Percentiles rank a stretch among this genome's conserved stretches.
Evolutionary conservation across 1,140 invertebrate species (phyloP).

Genomic region (Ips nitidus): DNA sequence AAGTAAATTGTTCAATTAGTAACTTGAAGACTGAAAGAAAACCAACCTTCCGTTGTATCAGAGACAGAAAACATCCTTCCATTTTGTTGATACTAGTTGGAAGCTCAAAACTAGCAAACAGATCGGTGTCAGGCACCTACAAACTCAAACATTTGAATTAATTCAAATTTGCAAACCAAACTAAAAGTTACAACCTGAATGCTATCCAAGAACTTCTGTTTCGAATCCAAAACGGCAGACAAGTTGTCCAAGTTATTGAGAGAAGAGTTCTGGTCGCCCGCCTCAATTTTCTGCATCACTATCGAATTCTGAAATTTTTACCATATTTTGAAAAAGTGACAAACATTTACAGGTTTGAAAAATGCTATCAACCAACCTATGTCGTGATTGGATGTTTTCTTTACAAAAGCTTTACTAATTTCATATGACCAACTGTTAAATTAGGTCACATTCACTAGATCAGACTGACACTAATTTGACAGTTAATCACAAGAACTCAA

Average conservation of each 20-base stretch:
- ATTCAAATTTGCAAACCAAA: neutral
- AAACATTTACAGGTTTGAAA: no score
- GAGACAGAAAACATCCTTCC: slow-evolving; percentile 68
- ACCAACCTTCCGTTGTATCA: slow-evolving; percentile 66
- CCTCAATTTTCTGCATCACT: neutral
- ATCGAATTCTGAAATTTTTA: neutral
- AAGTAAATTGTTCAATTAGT: no score
- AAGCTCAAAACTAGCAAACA: slow-evolving; percentile 64
- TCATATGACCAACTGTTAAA: no score
- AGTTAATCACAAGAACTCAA: no score
- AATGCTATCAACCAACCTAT: no score
- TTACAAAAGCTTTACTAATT: no score
- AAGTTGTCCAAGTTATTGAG: neutral
- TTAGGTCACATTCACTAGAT: no score
- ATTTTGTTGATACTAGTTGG: slow-evolving; percentile 52
- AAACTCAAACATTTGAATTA: slow-evolving; percentile 7
- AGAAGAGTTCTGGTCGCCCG: slow-evolving; percentile 15
- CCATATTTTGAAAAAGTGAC: neutral
- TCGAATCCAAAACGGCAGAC: slow-evolving; percentile 11
- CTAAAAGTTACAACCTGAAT: slow-evolving; percentile 7
- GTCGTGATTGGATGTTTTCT: no score
- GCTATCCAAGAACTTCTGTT: slow-evolving; percentile 23
- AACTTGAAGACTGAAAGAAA: neutral
- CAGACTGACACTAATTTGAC: no score
- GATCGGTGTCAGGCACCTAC: slow-evolving; percentile 69